These are phyloP conservation scores for Pseudomyrmex sp. DNA, from an alignment of 1,140 invertebrate genomes.

Conservation along the genomic window DNA sequence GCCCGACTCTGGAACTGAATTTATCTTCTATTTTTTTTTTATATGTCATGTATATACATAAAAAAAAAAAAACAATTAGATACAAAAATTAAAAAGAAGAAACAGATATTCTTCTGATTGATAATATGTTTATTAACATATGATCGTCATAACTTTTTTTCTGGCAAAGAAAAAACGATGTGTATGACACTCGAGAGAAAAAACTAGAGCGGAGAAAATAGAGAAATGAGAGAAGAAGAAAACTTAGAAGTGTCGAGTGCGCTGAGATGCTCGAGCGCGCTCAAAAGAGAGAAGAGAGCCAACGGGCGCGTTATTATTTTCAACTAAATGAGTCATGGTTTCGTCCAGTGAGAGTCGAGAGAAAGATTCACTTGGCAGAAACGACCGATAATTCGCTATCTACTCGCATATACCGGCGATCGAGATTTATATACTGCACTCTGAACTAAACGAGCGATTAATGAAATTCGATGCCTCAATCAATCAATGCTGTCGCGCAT, in stretches of 20 bases:
- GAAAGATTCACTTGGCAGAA: constrained; percentile 62
- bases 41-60: too few relatives aligned
- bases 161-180: neutral
- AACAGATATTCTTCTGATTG: neutral
- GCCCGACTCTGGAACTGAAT: neutral
- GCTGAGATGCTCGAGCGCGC: neutral
- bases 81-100: neutral
- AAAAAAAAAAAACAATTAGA: too few relatives aligned
- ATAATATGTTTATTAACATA: constrained; percentile 3
- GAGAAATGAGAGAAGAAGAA: neutral
- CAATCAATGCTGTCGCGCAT: constrained; percentile 45
- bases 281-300: neutral
- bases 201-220: constrained; percentile 16
- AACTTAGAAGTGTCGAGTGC: constrained; percentile 1
- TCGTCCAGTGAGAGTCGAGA: constrained; percentile 36
- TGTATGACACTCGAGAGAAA: constrained; percentile 11
- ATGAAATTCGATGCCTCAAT: constrained; percentile 75
- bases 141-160: neutral
- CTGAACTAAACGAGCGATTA: constrained; percentile 62
- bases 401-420: constrained; percentile 21
- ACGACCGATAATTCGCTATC: constrained; percentile 71
- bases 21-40: neutral
- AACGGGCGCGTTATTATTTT: constrained; percentile 62
- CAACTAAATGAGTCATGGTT: constrained; percentile 70
- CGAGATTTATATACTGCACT: constrained; percentile 62